These are phyloP conservation scores for Chromis chromis DNA, from an alignment of 2,797 vertebrate genomes.

Conservation along the genomic window DNA sequence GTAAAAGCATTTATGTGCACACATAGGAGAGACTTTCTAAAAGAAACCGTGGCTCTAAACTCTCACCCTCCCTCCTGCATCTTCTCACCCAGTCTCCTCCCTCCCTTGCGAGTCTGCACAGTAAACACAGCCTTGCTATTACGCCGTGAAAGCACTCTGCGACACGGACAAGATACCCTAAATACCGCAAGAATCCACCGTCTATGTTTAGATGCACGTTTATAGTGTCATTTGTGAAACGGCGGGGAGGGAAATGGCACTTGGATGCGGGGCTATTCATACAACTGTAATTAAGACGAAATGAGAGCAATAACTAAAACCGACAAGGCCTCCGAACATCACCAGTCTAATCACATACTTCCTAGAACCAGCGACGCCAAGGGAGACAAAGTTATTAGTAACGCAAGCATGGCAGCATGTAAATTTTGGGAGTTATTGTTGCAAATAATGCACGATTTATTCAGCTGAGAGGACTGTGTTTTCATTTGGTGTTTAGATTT, in stretches of 20 bases:
- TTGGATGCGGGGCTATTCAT: slow-evolving; percentile 54
- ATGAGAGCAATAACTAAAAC: slow-evolving; percentile 72
- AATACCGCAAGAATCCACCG: slow-evolving; percentile 56
- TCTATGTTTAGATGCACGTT: slow-evolving; percentile 61
- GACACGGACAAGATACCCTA: slow-evolving; percentile 30
- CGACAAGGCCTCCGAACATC: slow-evolving; percentile 70
- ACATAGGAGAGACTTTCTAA: background rate
- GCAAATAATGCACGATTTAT: slow-evolving; percentile 62
- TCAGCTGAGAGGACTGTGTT: slow-evolving; percentile 24
- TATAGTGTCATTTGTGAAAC: slow-evolving; percentile 49
- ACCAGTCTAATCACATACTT: slow-evolving; percentile 71
- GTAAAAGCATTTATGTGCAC: background rate
- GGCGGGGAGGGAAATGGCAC: slow-evolving; percentile 41
- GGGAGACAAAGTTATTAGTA: slow-evolving; percentile 68
- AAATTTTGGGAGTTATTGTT: slow-evolving; percentile 52
- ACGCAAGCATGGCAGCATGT: slow-evolving; percentile 40
- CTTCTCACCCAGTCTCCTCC: slow-evolving; percentile 28
- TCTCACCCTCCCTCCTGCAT: slow-evolving; percentile 11
- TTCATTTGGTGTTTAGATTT: slow-evolving; percentile 27
- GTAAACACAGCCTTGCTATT: slow-evolving; percentile 59
- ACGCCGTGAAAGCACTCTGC: slow-evolving; percentile 16
- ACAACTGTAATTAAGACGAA: slow-evolving; percentile 73
- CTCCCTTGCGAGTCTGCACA: slow-evolving; percentile 22
- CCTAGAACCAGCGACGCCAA: slow-evolving; percentile 56
- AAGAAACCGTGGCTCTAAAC: slow-evolving; percentile 22